Conservation (phyloP, 2,888 invertebrate genomes). For the Pinctada fucata region DNA sequence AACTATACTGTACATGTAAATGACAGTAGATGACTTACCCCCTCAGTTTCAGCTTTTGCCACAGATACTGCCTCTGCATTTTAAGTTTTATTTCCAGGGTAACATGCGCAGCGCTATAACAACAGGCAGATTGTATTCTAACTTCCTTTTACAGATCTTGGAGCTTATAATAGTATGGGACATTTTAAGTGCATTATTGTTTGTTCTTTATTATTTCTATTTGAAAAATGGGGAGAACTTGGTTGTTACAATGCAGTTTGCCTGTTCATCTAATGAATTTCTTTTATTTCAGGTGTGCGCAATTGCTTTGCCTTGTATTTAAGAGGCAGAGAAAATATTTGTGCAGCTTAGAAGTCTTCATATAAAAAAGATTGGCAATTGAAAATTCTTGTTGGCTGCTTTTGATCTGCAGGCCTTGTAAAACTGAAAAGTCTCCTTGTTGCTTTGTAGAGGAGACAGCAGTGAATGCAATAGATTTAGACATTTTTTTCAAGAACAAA, state of each 20-base stretch:
- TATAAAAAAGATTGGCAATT: background rate
- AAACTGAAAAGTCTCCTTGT: too few species aligned
- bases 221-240: background rate
- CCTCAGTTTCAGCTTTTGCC: slow-evolving; percentile 28
- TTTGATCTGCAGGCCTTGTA: background rate
- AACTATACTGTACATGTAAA: slow-evolving; percentile 2
- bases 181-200: background rate
- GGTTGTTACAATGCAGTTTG: slow-evolving; percentile 7
- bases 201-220: too few species aligned
- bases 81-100: slow-evolving; percentile 62
- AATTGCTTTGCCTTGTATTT: slow-evolving; percentile 32
- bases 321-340: slow-evolving; percentile 23
- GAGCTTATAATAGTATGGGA: background rate
- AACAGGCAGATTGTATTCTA: slow-evolving; percentile 27
- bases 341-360: background rate
- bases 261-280: slow-evolving; percentile 33
- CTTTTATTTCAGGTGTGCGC: slow-evolving; percentile 42
- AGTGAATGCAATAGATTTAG: background rate
- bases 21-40: slow-evolving; percentile 4
- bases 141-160: background rate
- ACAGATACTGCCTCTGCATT: slow-evolving; percentile 60
- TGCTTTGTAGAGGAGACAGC: too few species aligned
- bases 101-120: slow-evolving; percentile 37
- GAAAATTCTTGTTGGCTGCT: background rate
- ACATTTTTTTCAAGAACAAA: background rate